Conservation (phyloP, 2,888 invertebrate species). For the Helobdella robusta region DNA sequence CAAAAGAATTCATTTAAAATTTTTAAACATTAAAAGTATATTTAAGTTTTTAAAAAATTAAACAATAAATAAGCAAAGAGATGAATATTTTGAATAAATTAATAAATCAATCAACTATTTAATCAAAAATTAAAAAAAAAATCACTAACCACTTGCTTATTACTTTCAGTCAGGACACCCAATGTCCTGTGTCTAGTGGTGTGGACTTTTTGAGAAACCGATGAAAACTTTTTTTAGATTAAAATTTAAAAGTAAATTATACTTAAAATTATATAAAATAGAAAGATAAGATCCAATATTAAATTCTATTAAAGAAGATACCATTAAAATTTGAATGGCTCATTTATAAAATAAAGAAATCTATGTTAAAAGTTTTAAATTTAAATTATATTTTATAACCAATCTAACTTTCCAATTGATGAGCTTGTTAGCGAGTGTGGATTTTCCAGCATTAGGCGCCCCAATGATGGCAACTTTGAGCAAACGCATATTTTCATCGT, state of each 20-base stretch:
- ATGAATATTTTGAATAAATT: background rate
- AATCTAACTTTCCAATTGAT: conserved; percentile 54
- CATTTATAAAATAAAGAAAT: too few relatives aligned
- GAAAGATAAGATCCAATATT: background rate
- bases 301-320: background rate
- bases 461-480: conserved; percentile 70
- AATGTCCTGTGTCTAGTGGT: conserved; percentile 68
- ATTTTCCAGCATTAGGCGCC: conserved; percentile 87
- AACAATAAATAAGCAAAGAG: background rate
- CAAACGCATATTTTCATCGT: conserved; percentile 37
- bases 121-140: background rate
- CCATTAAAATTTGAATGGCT: background rate
- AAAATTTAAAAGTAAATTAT: conserved; percentile 8
- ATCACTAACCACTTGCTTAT: conserved; percentile 64
- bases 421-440: conserved; percentile 80
- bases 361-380: too few relatives aligned
- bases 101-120: background rate
- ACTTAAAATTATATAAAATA: background rate
- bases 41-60: background rate
- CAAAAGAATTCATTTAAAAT: background rate
- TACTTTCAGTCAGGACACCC: conserved; percentile 64
- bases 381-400: background rate
- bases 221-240: conserved; percentile 63
- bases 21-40: background rate
- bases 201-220: conserved; percentile 81